Percentiles rank a stretch among this genome's conserved stretches.
Evolutionary conservation across 1,140 invertebrate species (phyloP).

Genomic region (Planococcus citri): DNA sequence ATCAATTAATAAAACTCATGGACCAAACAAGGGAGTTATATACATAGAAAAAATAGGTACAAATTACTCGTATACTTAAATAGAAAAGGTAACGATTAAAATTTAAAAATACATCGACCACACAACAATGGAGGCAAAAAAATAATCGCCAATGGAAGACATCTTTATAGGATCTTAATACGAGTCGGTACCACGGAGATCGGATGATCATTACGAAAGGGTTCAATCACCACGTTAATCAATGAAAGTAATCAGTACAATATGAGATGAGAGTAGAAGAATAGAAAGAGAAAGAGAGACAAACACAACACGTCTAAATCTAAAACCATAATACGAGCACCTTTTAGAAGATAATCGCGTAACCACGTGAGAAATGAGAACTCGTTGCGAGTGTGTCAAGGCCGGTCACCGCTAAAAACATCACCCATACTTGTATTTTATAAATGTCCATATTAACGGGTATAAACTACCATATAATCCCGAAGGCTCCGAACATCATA

Average conservation of each 20-base stretch:
- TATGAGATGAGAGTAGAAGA: too few relatives aligned
- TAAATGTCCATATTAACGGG: constrained; percentile 9
- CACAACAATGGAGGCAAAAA: too few relatives aligned
- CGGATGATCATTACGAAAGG: background rate
- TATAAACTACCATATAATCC: constrained; percentile 4
- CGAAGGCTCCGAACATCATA: constrained; percentile 10
- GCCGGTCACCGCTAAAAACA: constrained; percentile 15
- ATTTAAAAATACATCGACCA: too few relatives aligned
- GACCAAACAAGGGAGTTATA: too few relatives aligned
- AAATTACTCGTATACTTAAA: too few relatives aligned
- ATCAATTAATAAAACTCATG: too few relatives aligned
- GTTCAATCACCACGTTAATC: background rate
- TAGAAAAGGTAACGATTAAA: too few relatives aligned
- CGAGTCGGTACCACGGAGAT: background rate
- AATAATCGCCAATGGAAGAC: too few relatives aligned
- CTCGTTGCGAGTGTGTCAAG: constrained; percentile 10
- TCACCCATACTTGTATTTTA: constrained; percentile 17
- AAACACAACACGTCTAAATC: background rate
- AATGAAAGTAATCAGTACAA: background rate
- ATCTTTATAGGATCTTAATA: background rate
- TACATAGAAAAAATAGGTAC: too few relatives aligned
- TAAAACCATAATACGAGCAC: background rate
- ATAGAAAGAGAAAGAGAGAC: too few relatives aligned
- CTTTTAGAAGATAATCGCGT: background rate
- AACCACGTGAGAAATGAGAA: constrained; percentile 20